Conservation (phyloP, 2,888 invertebrate genomes). For the Hydrotaea diabolus region DNA sequence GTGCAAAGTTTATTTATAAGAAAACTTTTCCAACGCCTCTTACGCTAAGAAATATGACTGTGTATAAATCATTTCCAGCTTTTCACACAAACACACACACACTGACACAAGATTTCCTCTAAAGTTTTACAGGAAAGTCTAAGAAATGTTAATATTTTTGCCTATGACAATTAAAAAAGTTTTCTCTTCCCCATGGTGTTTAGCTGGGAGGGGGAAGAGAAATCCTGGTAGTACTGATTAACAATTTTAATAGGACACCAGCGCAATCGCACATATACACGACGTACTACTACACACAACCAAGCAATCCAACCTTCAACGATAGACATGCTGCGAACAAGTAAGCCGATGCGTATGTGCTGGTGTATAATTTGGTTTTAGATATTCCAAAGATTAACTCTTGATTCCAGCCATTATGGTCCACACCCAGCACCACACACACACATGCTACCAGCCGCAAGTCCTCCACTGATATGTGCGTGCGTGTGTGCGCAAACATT, state of each 20-base stretch:
- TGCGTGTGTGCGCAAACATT: slow-evolving; percentile 8
- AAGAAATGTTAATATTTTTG: background rate
- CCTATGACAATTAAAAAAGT: slow-evolving; percentile 30
- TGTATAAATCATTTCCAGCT: no score
- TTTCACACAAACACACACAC: no score
- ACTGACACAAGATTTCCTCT: background rate
- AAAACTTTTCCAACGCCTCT: no score
- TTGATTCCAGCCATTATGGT: slow-evolving; percentile 49
- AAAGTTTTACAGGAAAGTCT: background rate
- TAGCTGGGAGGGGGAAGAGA: background rate
- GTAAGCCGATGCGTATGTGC: background rate
- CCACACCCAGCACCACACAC: background rate
- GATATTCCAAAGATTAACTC: slow-evolving; percentile 47
- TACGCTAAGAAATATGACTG: no score
- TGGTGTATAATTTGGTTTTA: slow-evolving; percentile 25
- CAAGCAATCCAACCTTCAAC: no score
- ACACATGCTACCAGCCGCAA: background rate
- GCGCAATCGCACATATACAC: background rate
- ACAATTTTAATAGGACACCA: background rate
- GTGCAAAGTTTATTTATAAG: no score
- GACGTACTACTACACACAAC: background rate
- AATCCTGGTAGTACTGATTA: slow-evolving; percentile 2
- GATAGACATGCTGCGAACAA: background rate
- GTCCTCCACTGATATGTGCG: background rate
- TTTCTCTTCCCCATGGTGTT: slow-evolving; percentile 5